These are phyloP conservation scores for Mesopsocus fuscifrons DNA, from an alignment of 2,888 invertebrate species.

Conservation along the genomic window DNA sequence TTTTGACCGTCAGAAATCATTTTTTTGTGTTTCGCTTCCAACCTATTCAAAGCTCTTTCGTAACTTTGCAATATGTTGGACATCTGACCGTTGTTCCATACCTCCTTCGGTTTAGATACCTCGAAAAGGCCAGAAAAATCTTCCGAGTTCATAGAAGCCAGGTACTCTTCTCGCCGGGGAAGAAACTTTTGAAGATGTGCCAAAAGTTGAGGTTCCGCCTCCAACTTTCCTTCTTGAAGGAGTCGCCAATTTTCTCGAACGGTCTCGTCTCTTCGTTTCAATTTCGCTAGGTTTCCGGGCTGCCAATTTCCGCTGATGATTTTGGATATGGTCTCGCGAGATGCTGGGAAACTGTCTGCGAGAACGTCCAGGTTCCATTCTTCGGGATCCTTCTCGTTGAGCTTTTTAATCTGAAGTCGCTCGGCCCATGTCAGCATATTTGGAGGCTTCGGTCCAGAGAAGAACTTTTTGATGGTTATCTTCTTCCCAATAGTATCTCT, in stretches of 20 bases:
- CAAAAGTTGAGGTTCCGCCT: not conserved
- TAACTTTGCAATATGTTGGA: not conserved
- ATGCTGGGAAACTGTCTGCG: slow-evolving; percentile 1
- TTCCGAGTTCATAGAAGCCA: not conserved
- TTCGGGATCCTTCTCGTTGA: not conserved
- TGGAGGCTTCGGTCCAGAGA: not conserved
- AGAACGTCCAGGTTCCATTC: slow-evolving; percentile 4
- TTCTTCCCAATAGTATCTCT: not conserved
- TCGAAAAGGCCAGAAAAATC: not conserved
- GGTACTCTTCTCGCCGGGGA: not conserved
- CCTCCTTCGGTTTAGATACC: not conserved
- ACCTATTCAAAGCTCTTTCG: not conserved
- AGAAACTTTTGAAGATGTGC: slow-evolving; percentile 4
- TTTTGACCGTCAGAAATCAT: too few relatives aligned
- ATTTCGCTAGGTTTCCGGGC: not conserved
- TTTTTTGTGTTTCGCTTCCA: not conserved
- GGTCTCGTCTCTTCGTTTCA: not conserved
- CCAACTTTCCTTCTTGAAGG: not conserved
- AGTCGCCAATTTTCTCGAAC: slow-evolving; percentile 1
- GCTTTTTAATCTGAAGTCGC: not conserved
- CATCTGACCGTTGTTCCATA: slow-evolving; percentile 6
- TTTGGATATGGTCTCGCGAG: not conserved
- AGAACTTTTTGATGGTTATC: not conserved
- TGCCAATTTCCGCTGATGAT: not conserved
- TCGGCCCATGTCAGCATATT: not conserved